Evolutionary conservation across 1,140 invertebrate species (phyloP).

Genomic region (Vanessa tameamea): DNA sequence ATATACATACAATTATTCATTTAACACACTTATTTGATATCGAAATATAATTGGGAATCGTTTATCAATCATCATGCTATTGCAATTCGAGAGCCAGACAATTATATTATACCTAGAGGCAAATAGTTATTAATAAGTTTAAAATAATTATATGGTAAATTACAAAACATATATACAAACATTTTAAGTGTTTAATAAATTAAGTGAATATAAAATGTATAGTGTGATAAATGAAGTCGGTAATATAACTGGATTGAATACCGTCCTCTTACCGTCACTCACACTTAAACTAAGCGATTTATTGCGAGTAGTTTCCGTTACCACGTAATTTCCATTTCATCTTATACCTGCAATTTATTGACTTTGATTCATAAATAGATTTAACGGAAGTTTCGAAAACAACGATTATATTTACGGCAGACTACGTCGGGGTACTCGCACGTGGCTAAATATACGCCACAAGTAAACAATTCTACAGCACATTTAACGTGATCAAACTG

Average conservation of each 20-base stretch:
- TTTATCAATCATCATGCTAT: background rate
- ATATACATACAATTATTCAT: background rate
- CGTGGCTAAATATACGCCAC: constrained; percentile 21
- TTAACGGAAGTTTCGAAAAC: constrained; percentile 37
- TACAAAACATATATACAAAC: background rate
- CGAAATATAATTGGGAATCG: background rate
- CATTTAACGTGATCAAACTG: constrained; percentile 7
- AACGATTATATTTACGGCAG: constrained; percentile 16
- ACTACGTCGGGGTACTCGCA: constrained; percentile 8
- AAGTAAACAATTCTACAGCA: constrained; percentile 21
- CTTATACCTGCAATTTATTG: constrained; percentile 40
- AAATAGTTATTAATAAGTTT: background rate
- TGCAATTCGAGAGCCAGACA: constrained; percentile 16
- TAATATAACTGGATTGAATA: constrained; percentile 37
- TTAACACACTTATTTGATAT: background rate
- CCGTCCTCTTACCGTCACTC: constrained; percentile 46
- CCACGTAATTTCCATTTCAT: constrained; percentile 35
- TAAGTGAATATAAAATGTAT: background rate
- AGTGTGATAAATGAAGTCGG: constrained; percentile 35
- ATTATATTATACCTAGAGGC: constrained; percentile 1
- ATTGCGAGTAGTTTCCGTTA: constrained; percentile 46
- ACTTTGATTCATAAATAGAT: constrained; percentile 30
- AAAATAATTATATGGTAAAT: background rate
- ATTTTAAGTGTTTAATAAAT: background rate
- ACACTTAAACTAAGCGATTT: constrained; percentile 52